Evolutionary conservation across 2,888 invertebrate genomes (phyloP).

Genomic region (Tenthredo notha): DNA sequence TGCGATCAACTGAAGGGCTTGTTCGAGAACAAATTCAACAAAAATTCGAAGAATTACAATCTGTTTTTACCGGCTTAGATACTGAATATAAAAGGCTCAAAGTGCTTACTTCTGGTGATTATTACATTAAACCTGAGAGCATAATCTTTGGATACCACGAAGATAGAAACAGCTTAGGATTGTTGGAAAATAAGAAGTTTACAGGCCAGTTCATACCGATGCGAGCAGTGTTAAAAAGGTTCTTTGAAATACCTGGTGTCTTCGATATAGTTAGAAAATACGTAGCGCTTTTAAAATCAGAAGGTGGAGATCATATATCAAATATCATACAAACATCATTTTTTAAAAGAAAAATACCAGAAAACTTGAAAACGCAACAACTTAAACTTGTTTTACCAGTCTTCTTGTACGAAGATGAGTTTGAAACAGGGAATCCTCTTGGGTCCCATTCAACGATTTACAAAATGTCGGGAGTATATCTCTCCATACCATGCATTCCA

Average conservation of each 20-base stretch:
- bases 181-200: neutral
- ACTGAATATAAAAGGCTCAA: neutral
- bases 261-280: neutral
- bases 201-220: neutral
- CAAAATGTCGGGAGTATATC: conserved; percentile 55
- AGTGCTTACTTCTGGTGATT: neutral
- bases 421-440: conserved; percentile 56
- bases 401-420: conserved; percentile 56
- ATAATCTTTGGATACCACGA: neutral
- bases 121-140: neutral
- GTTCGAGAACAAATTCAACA: neutral
- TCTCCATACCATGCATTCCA: conserved; percentile 57
- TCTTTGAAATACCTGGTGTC: neutral
- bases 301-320: neutral
- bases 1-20: neutral
- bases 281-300: neutral
- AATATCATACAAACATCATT: conserved; percentile 54
- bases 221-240: neutral
- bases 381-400: conserved; percentile 56
- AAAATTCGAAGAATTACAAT: conserved; percentile 6
- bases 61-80: neutral
- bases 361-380: neutral
- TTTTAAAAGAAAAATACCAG: neutral
- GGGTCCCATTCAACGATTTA: conserved; percentile 57
- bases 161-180: conserved; percentile 1